Conservation (phyloP, 2,888 invertebrate genomes). For the Acleris holmiana region DNA sequence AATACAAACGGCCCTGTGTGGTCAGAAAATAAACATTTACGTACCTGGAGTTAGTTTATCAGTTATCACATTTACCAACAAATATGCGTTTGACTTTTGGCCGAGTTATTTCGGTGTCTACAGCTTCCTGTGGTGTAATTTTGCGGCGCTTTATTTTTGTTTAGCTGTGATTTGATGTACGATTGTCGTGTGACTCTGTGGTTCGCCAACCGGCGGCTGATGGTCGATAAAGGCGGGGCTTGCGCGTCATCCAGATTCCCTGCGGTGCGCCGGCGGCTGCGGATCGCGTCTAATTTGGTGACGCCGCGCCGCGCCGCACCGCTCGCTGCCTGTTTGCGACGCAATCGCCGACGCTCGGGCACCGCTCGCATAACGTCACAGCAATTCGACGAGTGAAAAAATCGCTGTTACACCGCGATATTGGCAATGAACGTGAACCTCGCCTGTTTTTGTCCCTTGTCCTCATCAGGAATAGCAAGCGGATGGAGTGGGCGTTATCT, state of each 20-base stretch:
- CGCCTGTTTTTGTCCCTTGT: slow-evolving; percentile 34
- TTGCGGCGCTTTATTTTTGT: slow-evolving; percentile 56
- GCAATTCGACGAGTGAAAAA: slow-evolving; percentile 47
- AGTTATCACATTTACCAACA: not conserved
- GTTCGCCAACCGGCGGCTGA: slow-evolving; percentile 57
- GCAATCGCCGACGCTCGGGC: slow-evolving; percentile 55
- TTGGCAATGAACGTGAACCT: slow-evolving; percentile 52
- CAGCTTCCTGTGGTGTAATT: slow-evolving; percentile 49
- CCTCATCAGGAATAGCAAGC: slow-evolving; percentile 40
- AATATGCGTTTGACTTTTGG: slow-evolving; percentile 2
- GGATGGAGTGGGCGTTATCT: slow-evolving; percentile 42
- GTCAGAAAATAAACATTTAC: no score
- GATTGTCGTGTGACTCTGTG: slow-evolving; percentile 54
- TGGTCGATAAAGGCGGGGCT: slow-evolving; percentile 65
- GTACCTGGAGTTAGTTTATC: not conserved
- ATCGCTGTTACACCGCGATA: slow-evolving; percentile 40
- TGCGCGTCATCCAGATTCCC: slow-evolving; percentile 68
- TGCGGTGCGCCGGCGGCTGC: slow-evolving; percentile 50
- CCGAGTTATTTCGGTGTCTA: slow-evolving; percentile 22
- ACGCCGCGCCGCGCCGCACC: slow-evolving; percentile 61
- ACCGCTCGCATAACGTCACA: slow-evolving; percentile 23
- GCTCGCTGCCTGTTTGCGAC: slow-evolving; percentile 48
- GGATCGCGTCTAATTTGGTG: slow-evolving; percentile 80
- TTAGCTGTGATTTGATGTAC: slow-evolving; percentile 57
- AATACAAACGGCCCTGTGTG: not conserved